phyloP scores from a whole-genome alignment of 2,797 vertebrate species.

The Arnoldichthys spilopterus region DNA sequence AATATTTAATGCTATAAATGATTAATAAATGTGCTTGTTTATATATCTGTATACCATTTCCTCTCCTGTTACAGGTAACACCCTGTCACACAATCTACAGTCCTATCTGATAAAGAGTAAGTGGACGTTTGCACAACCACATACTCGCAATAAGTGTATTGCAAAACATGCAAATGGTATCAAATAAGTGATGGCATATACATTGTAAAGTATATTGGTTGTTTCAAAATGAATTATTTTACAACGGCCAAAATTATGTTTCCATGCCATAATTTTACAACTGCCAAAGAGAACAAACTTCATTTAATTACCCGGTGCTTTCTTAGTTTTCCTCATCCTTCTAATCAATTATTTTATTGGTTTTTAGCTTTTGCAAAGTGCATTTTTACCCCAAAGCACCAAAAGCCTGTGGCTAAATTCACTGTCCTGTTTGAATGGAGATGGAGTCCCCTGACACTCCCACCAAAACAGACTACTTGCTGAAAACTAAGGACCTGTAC shows the following conservation, averaged over 20 bases:
- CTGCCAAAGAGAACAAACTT: no score
- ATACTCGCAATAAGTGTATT: no score
- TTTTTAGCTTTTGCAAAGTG: neutral
- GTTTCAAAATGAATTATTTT: no score
- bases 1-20: neutral
- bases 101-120: neutral
- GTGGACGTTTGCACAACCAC: no score
- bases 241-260: no score
- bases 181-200: no score
- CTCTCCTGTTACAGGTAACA: no score
- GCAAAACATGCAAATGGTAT: no score
- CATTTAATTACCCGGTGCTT: no score
- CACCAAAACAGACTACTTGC: constrained; percentile 56
- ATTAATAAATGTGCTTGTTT: neutral
- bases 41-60: neutral
- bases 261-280: no score
- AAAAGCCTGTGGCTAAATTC: neutral
- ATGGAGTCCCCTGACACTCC: constrained; percentile 64
- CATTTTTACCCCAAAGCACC: neutral
- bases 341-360: no score
- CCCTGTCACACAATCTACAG: neutral
- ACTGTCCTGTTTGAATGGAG: constrained; percentile 1
- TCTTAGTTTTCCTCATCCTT: neutral
- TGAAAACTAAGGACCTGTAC: constrained; percentile 65
- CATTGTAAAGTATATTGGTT: no score